Conservation (phyloP, 2,113 vertebrate species). For the Onychostoma macrolepis region DNA sequence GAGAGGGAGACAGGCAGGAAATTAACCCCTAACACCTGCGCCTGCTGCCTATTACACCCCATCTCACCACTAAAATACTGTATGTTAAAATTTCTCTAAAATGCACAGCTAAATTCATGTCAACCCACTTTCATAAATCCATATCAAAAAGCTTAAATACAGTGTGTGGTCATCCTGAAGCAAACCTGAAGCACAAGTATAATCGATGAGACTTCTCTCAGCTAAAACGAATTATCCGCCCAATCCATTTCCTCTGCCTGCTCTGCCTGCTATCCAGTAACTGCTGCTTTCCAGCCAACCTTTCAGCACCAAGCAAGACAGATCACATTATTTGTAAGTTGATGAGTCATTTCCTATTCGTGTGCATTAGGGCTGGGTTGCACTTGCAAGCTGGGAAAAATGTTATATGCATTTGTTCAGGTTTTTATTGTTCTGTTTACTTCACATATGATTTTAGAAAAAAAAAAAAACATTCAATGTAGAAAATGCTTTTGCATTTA, state of each 20-base stretch:
- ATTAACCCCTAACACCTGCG: not conserved
- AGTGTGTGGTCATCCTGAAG: not conserved
- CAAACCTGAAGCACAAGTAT: conserved; percentile 3
- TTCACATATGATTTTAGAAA: not conserved
- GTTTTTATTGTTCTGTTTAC: not conserved
- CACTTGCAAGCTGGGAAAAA: conserved; percentile 26
- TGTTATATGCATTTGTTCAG: conserved; percentile 27
- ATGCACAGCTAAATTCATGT: not conserved
- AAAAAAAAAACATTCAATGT: not conserved
- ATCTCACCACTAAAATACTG: not conserved
- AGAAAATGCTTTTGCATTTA: not conserved
- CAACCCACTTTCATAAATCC: not conserved
- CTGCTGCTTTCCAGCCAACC: conserved; percentile 46
- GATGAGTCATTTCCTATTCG: conserved; percentile 47
- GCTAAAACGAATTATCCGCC: conserved; percentile 36
- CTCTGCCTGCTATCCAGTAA: conserved; percentile 43
- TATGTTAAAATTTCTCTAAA: not conserved
- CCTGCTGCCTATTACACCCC: not conserved
- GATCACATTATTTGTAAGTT: conserved; percentile 48
- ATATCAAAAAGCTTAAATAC: not conserved
- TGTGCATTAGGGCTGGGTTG: conserved; percentile 19
- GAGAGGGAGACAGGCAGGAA: not conserved
- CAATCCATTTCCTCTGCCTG: conserved; percentile 27
- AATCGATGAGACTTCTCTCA: conserved; percentile 30
- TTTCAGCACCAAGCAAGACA: conserved; percentile 12